Percentiles rank a stretch among this genome's conserved stretches.
These are phyloP conservation scores for Tylochromis polylepis DNA, from an alignment of 2,113 vertebrate species.

Conservation along the genomic window DNA sequence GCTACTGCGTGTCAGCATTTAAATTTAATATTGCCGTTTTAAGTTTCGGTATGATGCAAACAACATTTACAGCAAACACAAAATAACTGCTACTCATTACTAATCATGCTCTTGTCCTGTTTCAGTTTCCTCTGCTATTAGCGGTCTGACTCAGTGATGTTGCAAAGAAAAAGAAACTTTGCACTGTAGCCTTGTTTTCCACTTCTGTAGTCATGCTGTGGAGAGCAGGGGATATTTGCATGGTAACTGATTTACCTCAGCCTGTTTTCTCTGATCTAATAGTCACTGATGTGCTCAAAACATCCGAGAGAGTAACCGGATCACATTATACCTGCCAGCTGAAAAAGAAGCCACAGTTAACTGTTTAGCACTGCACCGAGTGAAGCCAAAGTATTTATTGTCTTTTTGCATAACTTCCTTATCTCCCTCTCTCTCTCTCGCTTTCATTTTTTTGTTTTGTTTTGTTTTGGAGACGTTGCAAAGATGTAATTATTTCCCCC, in stretches of 20 bases:
- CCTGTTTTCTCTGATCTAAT: not conserved
- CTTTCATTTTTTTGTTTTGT: not conserved
- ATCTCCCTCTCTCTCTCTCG: not conserved
- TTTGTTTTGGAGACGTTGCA: constrained; percentile 8
- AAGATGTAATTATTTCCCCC: constrained; percentile 29
- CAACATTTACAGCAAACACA: not conserved
- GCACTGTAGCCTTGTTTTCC: not conserved
- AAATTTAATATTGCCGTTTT: not conserved
- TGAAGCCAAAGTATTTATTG: not conserved
- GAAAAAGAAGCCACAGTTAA: not conserved
- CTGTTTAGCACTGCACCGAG: not conserved
- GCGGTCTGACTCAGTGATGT: not conserved
- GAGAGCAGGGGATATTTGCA: not conserved
- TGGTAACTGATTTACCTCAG: not conserved
- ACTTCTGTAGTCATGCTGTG: not conserved
- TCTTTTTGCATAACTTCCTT: not conserved
- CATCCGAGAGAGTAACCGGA: not conserved
- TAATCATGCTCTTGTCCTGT: not conserved
- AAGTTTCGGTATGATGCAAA: not conserved
- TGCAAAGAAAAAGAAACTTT: not conserved
- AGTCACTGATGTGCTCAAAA: not conserved
- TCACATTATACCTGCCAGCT: not conserved
- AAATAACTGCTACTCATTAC: not conserved
- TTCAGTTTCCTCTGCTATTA: not conserved
- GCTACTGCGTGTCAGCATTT: not conserved